Conservation (phyloP, 2,888 invertebrate genomes). For the Plebejus melissa region DNA sequence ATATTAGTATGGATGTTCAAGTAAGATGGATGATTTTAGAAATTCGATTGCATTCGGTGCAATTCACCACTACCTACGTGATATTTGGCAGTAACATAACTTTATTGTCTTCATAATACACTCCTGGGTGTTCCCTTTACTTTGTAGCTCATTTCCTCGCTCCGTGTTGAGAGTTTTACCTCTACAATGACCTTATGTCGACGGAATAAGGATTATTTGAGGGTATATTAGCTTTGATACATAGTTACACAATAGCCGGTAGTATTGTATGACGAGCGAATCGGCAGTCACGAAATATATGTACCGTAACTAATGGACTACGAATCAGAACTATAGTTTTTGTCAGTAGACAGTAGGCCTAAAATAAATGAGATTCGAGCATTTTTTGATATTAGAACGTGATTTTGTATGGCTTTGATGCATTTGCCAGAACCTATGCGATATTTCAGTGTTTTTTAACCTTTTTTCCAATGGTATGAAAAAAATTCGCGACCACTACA, state of each 20-base stretch:
- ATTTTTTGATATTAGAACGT: not conserved
- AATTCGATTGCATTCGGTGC: too few relatives aligned
- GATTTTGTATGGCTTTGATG: not conserved
- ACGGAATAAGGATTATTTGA: not conserved
- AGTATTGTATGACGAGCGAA: not conserved
- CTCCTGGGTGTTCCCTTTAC: not conserved
- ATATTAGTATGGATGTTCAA: too few relatives aligned
- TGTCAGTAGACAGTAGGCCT: too few relatives aligned
- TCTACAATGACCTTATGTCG: too few relatives aligned
- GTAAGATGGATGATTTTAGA: too few relatives aligned
- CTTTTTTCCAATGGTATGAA: too few relatives aligned
- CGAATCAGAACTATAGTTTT: not conserved
- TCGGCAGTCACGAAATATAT: conserved; percentile 4
- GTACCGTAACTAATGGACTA: conserved; percentile 12
- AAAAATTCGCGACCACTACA: too few relatives aligned
- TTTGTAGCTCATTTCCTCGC: not conserved
- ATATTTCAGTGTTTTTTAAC: not conserved
- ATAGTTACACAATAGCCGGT: not conserved
- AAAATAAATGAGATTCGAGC: not conserved
- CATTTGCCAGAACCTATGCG: not conserved
- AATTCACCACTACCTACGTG: too few relatives aligned
- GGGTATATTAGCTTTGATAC: not conserved
- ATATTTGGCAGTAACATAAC: too few relatives aligned
- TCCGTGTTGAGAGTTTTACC: not conserved
- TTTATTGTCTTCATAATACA: not conserved